Conservation (phyloP, 2,888 invertebrate species). For the Caenorhabditis japonica region DNA sequence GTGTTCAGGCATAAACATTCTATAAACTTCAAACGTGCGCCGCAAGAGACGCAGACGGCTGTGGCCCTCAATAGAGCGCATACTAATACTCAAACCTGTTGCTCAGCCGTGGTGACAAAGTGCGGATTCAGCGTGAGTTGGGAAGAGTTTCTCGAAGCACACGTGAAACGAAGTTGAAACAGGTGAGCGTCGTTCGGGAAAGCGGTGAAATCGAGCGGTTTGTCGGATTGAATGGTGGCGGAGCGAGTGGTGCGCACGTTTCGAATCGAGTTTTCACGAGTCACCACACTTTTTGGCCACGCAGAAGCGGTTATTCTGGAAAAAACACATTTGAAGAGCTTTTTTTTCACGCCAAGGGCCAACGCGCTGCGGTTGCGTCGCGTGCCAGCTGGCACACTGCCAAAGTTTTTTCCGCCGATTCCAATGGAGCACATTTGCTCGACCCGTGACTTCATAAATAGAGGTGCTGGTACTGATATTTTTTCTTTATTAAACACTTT, state of each 20-base stretch:
- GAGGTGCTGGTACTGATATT: no score
- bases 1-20: no score
- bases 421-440: no score
- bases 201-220: conserved; percentile 32
- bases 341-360: no score
- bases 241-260: conserved; percentile 20
- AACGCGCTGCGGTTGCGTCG: no score
- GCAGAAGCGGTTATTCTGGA: conserved; percentile 8
- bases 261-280: conserved; percentile 13
- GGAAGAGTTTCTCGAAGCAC: conserved; percentile 41
- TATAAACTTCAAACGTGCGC: no score
- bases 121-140: conserved; percentile 52
- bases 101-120: conserved; percentile 24
- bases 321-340: not conserved
- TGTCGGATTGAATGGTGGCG: conserved; percentile 19
- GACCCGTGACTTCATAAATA: no score
- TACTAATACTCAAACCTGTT: conserved; percentile 13
- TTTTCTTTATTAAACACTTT: no score
- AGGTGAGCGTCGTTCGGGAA: conserved; percentile 49
- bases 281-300: conserved; percentile 21
- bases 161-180: conserved; percentile 48
- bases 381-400: no score
- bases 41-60: no score
- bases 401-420: no score
- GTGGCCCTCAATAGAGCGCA: no score